Evolutionary conservation across 2,888 invertebrate genomes (phyloP).

Genomic region (Theretra japonica): DNA sequence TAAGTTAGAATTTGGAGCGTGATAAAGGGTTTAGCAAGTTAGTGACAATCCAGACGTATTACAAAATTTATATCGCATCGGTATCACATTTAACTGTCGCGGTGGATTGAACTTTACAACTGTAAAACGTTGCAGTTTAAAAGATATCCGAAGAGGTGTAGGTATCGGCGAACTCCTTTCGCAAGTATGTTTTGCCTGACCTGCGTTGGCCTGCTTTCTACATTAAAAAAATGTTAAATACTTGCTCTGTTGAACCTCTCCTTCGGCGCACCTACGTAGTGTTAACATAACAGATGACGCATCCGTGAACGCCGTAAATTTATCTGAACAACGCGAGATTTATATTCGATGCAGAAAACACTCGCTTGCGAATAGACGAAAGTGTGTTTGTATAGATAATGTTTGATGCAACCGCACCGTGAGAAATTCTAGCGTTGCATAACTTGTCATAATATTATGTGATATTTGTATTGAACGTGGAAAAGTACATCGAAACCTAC

Average conservation of each 20-base stretch:
- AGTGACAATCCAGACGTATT: constrained; percentile 43
- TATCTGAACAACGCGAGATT: constrained; percentile 11
- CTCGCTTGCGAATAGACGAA: constrained; percentile 12
- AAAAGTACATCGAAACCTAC: neutral
- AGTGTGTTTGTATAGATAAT: neutral
- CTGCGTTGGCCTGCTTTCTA: constrained; percentile 26
- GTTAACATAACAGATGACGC: constrained; percentile 24
- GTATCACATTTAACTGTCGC: constrained; percentile 27
- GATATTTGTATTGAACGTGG: neutral
- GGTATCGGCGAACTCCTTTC: constrained; percentile 15
- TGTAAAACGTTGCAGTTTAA: constrained; percentile 34
- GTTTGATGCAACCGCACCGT: constrained; percentile 20
- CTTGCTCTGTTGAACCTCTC: constrained; percentile 17
- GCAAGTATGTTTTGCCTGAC: constrained; percentile 16
- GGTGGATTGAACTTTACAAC: constrained; percentile 10
- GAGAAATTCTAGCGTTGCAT: constrained; percentile 2
- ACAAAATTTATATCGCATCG: constrained; percentile 25
- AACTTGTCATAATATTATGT: neutral
- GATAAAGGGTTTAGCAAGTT: constrained; percentile 55
- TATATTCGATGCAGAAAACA: constrained; percentile 1
- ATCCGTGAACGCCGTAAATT: constrained; percentile 5
- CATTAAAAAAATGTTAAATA: constrained; percentile 22
- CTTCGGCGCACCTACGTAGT: constrained; percentile 15
- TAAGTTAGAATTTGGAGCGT: constrained; percentile 52
- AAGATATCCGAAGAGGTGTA: constrained; percentile 14